Evolutionary conservation across 2,113 vertebrate species (phyloP), one percentile per base, ranked within the genome.

Genomic region (Triplophysa tibetana): DNA sequence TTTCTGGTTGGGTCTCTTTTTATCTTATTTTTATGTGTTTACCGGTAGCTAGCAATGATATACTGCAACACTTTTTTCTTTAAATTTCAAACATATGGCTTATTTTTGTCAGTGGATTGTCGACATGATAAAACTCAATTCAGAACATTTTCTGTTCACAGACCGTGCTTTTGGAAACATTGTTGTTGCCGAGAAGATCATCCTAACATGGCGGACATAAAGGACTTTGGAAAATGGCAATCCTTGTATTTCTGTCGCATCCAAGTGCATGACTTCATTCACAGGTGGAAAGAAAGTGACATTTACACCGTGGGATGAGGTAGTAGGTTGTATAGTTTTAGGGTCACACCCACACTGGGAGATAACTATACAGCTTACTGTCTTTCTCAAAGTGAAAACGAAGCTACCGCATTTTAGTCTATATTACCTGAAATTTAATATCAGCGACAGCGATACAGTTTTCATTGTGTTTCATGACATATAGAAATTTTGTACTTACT

Each of bases 301-400:
- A 70, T 90, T 92, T 92, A 92, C 88, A 64, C 95, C 88, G 91
- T 98, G 95, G 93, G 97, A 93, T 98, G 96, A 98, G 97, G 97
- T 98, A 98, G 97, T 98, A 97, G 96, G 96, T 98, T 98, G 96
- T 98, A 97, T 98, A 98, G 97, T 98, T 98, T 97, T 98, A 96
- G 96, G 96, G 96, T 97, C 95, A 97, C 93, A 98, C 97, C 97
- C 95, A 88, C 95, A 95, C 95, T 97, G 96, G 97, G 96, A 98
- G 97, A 98, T 98, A 97, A 98, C 97, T 98, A 98, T 96, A 97
- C 96, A 98, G 94, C 96, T 95, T 98, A 98, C 96, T 98, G 96
- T 98, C 97, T 98, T 98, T 98, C 96, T 93, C 94, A 98, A 95
- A 90, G 96, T 90, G 90, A 86, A 90, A 89, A 92, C 87, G 88